Conservation (phyloP, 2,113 vertebrate species). For the Limanda limanda region DNA sequence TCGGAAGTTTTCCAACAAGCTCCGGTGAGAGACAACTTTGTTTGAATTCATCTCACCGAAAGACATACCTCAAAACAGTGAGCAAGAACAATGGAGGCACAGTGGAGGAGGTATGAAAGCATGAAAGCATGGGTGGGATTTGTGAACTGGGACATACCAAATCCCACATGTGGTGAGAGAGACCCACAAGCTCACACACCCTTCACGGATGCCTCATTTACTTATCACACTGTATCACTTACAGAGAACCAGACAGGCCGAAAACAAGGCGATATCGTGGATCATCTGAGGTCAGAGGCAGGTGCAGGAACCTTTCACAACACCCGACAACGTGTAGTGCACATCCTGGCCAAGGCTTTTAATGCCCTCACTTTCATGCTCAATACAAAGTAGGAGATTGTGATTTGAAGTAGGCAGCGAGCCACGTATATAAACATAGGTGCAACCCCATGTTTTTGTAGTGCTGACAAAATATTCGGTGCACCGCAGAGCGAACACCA, state of each 20-base stretch:
- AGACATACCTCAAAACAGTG: slow-evolving; percentile 78
- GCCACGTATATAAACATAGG: slow-evolving; percentile 61
- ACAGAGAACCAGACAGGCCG: slow-evolving; percentile 36
- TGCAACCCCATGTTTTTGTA: slow-evolving; percentile 59
- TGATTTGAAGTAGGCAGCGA: slow-evolving; percentile 27
- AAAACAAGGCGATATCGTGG: slow-evolving; percentile 12
- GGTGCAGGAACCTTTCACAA: slow-evolving; percentile 55
- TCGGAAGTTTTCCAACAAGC: slow-evolving; percentile 69
- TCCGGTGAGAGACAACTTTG: slow-evolving; percentile 73
- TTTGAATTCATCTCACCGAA: slow-evolving; percentile 74
- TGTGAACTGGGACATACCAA: slow-evolving; percentile 67
- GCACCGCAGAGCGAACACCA: slow-evolving; percentile 78
- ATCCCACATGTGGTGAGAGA: slow-evolving; percentile 61
- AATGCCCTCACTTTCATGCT: slow-evolving; percentile 47
- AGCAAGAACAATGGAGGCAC: slow-evolving; percentile 72
- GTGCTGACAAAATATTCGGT: slow-evolving; percentile 76
- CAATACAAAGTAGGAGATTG: slow-evolving; percentile 16
- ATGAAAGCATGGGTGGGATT: slow-evolving; percentile 73
- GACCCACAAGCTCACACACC: slow-evolving; percentile 32
- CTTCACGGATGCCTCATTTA: slow-evolving; percentile 54
- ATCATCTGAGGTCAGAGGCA: slow-evolving; percentile 66
- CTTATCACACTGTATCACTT: slow-evolving; percentile 68
- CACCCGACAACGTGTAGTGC: slow-evolving; percentile 45
- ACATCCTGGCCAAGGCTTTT: slow-evolving; percentile 48
- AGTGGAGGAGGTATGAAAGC: slow-evolving; percentile 68